phyloP scores from a whole-genome alignment of 2,888 invertebrate genomes.

The Chironomus riparius region DNA sequence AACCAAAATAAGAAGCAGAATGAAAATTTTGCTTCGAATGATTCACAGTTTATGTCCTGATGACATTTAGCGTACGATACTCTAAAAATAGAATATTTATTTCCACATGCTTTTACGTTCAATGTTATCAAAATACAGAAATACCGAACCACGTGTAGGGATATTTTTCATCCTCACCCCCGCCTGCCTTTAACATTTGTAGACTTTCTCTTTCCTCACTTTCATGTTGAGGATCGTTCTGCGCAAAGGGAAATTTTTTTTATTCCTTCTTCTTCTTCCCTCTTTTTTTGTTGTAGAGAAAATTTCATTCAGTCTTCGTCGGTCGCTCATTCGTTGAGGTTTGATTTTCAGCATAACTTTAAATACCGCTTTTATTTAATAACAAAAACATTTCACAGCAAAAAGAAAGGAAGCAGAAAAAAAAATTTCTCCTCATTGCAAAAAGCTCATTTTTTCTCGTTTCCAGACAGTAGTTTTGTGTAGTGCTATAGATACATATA shows the following conservation, averaged over 20 bases:
- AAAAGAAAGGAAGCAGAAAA: background rate
- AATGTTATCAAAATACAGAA: background rate
- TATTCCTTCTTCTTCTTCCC: background rate
- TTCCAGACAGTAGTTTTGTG: constrained; percentile 1
- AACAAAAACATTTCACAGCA: background rate
- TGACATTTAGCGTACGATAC: background rate
- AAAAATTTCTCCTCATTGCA: background rate
- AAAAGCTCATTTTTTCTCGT: background rate
- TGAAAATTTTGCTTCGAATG: too few species aligned
- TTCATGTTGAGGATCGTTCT: background rate
- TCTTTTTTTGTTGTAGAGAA: background rate
- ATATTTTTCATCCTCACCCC: background rate
- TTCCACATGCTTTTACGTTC: constrained; percentile 7
- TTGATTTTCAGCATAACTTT: background rate
- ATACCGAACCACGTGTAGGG: constrained; percentile 13
- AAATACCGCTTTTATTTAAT: background rate
- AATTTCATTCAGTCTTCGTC: constrained; percentile 15
- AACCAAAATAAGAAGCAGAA: too few species aligned
- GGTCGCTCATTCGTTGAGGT: constrained; percentile 4
- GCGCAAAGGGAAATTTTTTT: constrained; percentile 19
- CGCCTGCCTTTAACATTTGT: background rate
- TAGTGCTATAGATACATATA: background rate
- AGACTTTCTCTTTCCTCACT: constrained; percentile 1
- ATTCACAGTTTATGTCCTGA: too few species aligned
- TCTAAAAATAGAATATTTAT: background rate